These are phyloP conservation scores for Thalassarche chlororhynchos DNA, from an alignment of 2,113 vertebrate species.

Conservation along the genomic window DNA sequence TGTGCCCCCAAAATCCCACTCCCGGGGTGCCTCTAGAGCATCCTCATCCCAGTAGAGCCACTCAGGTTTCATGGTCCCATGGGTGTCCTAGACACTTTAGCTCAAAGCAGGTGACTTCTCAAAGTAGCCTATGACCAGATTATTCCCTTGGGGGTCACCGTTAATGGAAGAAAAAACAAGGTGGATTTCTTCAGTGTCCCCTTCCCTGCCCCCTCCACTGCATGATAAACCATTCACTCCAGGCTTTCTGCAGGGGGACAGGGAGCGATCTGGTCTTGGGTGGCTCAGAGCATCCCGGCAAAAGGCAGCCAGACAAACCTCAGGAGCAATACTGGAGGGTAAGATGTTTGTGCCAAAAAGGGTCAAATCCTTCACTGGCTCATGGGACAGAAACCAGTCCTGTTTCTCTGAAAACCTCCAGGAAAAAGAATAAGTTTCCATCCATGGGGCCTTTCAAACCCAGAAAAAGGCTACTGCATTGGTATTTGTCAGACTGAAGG, in stretches of 20 bases:
- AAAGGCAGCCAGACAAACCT: not conserved
- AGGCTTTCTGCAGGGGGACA: not conserved
- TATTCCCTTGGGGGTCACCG: not conserved
- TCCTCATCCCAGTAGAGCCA: not conserved
- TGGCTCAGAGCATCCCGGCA: not conserved
- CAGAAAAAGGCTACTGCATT: not conserved
- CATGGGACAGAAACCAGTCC: not conserved
- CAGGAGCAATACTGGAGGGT: not conserved
- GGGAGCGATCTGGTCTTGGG: accelerated
- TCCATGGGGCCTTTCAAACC: not conserved
- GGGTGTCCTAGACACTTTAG: not conserved
- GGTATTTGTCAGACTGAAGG: not conserved
- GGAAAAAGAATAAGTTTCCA: not conserved
- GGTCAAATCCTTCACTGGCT: not conserved
- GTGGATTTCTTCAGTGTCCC: not conserved
- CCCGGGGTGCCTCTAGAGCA: accelerated
- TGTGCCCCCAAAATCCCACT: not conserved
- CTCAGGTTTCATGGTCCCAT: not conserved
- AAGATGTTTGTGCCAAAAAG: not conserved
- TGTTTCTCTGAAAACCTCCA: not conserved
- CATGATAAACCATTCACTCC: not conserved
- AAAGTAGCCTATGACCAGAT: not conserved
- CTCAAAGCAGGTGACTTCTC: not conserved
- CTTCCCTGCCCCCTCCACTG: not conserved
- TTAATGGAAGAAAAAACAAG: accelerated